A percentile compares a stretch with the other conserved stretches of the same genome.
phyloP scores from a whole-genome alignment of 2,113 vertebrate species.

The Girardinichthys multiradiatus region DNA sequence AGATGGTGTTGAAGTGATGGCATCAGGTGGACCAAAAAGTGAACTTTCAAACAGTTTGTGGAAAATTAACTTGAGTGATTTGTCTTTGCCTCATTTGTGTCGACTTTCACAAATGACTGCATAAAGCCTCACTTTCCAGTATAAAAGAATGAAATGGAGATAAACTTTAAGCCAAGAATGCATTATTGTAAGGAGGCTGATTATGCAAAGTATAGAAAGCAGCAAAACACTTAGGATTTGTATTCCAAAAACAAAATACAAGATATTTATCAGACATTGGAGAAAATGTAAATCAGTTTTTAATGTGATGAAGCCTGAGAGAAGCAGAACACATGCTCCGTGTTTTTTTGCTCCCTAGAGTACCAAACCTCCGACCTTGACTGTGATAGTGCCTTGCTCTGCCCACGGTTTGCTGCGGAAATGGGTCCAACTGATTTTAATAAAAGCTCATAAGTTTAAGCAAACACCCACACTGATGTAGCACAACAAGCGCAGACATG shows the following conservation, averaged over 20 bases:
- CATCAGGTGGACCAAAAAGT: neutral
- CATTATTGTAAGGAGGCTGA: neutral
- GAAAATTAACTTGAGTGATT: neutral
- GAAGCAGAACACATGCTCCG: neutral
- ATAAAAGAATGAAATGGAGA: neutral
- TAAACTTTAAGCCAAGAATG: neutral
- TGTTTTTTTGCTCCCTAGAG: neutral
- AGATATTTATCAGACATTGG: neutral
- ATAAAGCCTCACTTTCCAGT: neutral
- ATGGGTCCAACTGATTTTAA: neutral
- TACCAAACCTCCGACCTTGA: conserved; percentile 28
- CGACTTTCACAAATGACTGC: no score
- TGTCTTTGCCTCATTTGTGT: no score
- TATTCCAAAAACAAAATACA: neutral
- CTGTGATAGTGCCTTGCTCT: neutral
- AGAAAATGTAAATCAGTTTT: neutral
- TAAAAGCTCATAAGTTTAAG: neutral
- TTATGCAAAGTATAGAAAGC: neutral
- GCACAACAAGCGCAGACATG: neutral
- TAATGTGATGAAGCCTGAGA: no score
- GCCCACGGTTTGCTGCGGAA: neutral
- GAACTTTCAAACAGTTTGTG: neutral
- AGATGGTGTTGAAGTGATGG: neutral
- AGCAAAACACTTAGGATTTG: neutral
- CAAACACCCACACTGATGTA: conserved; percentile 4